Evolutionary conservation across 2,888 invertebrate genomes (phyloP).

Genomic region (Masnerella sp.): DNA sequence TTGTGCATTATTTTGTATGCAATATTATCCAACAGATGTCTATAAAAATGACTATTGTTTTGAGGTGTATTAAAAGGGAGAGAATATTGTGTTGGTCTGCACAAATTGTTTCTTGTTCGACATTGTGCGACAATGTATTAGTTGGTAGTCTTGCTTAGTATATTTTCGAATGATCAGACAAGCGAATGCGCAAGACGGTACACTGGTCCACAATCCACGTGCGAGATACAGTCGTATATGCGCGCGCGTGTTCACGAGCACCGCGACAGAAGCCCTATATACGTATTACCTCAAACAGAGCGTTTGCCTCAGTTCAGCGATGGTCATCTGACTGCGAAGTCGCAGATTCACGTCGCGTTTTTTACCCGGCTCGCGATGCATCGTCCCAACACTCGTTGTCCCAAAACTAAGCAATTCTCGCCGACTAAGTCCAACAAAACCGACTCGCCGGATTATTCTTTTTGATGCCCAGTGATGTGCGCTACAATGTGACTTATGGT

Average conservation of each 20-base stretch:
- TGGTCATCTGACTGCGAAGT: slow-evolving; percentile 74
- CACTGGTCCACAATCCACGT: slow-evolving; percentile 57
- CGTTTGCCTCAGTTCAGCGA: slow-evolving; percentile 73
- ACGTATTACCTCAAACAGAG: slow-evolving; percentile 67
- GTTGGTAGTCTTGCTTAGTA: slow-evolving; percentile 31
- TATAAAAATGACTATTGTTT: no score
- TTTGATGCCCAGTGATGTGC: no score
- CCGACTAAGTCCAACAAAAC: no score
- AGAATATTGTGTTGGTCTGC: no score
- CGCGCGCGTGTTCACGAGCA: slow-evolving; percentile 63
- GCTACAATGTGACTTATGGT: no score
- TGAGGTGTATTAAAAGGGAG: no score
- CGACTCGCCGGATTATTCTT: no score
- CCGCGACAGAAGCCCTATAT: slow-evolving; percentile 69
- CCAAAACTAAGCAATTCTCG: no score
- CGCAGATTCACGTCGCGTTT: slow-evolving; percentile 57
- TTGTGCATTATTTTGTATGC: no score
- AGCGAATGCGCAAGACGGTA: slow-evolving; percentile 17
- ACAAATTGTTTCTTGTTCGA: slow-evolving; percentile 28
- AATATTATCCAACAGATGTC: no score
- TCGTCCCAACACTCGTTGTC: neutral
- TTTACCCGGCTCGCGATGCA: slow-evolving; percentile 37
- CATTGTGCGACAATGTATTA: slow-evolving; percentile 16
- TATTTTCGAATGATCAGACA: slow-evolving; percentile 45
- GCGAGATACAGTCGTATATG: slow-evolving; percentile 58